Evolutionary conservation across 1,140 invertebrate species (phyloP), one percentile per base, ranked within the genome.

Genomic region (Dendroctonus valens): DNA sequence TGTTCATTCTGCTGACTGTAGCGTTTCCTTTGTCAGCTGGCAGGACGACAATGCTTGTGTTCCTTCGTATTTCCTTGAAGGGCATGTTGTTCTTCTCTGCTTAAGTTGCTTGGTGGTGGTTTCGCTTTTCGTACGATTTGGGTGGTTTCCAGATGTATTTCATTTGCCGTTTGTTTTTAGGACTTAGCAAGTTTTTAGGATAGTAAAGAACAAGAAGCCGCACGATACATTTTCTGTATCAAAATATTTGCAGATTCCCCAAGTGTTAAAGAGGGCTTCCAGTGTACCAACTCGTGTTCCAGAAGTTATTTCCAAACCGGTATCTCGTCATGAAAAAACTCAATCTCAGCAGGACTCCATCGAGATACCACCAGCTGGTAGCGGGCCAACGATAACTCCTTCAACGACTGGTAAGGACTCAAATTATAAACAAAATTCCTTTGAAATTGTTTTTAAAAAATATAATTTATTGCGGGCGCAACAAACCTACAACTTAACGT

Each of bases 211-310:
- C 26, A 26, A 26, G 1, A 26, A 26, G 1, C 3, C 26, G 3
- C 26, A 26, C 26, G 26, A 26, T 11, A 9, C 12, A 14, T 52
- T 8, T 12, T 12, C 15, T 8, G 0, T 52, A 14, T 52, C 15
- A 52, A 52, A 14, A 14, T 52, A 26, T 70, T 26, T 60, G 3
- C 53, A 69, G 69, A 75, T 75, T 8, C 76, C 71, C 15, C 74
- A 81, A 72, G 76, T 80, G 41, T 73, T 87, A 61, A 83, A 87
- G 68, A 77, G 86, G 42, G 85, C 86, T 5, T 85, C 84, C 69
- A 86, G 85, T 74, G 85, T 87, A 1, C 85, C 85, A 0, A 80
- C 82, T 6, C 75, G 83, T 11, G 79, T 79, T 46, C 79, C 83
- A 9, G 84, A 85, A 67, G 63, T 78, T 0, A 41, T 12, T 6